Conservation (phyloP, 2,888 invertebrate genomes). For the Andrena bicolor region DNA sequence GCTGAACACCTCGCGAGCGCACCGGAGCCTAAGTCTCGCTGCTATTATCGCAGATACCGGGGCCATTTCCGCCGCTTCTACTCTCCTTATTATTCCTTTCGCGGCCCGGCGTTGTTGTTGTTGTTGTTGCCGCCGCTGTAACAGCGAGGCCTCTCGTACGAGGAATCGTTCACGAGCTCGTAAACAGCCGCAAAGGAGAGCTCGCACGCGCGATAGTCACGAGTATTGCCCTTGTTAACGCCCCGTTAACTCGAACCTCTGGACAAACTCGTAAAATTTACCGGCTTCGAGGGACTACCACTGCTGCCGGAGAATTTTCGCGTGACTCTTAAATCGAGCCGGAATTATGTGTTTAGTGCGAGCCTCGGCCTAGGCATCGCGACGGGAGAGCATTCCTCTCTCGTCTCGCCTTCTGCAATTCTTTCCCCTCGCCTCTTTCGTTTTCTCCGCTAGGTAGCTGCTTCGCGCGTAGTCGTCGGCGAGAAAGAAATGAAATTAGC, state of each 20-base stretch:
- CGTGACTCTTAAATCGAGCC: conserved; percentile 54
- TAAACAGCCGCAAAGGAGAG: conserved; percentile 71
- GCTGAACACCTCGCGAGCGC: no score
- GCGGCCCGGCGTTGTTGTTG: conserved; percentile 9
- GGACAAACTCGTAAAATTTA: conserved; percentile 73
- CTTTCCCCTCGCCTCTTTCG: neutral
- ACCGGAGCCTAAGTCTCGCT: conserved; percentile 10
- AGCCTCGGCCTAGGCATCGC: conserved; percentile 27
- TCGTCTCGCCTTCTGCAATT: neutral
- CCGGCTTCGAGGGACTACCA: conserved; percentile 51
- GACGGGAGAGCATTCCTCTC: conserved; percentile 3
- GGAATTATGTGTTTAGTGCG: conserved; percentile 57
- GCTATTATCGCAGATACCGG: conserved; percentile 46
- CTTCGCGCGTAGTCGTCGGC: neutral
- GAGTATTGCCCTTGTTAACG: conserved; percentile 74
- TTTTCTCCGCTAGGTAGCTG: neutral
- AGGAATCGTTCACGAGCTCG: conserved; percentile 73
- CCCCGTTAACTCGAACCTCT: conserved; percentile 73
- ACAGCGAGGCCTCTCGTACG: conserved; percentile 48
- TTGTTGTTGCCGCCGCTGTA: conserved; percentile 24
- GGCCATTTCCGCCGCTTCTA: conserved; percentile 15
- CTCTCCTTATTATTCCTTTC: conserved; percentile 25
- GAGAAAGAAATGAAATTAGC: neutral
- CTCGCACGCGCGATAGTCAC: conserved; percentile 71
- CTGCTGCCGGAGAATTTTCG: conserved; percentile 54